A percentile compares a stretch with the other conserved stretches of the same genome.
These are phyloP conservation scores for Acrossocheilus wenchowensis DNA, from an alignment of 2,797 vertebrate species.

Conservation along the genomic window DNA sequence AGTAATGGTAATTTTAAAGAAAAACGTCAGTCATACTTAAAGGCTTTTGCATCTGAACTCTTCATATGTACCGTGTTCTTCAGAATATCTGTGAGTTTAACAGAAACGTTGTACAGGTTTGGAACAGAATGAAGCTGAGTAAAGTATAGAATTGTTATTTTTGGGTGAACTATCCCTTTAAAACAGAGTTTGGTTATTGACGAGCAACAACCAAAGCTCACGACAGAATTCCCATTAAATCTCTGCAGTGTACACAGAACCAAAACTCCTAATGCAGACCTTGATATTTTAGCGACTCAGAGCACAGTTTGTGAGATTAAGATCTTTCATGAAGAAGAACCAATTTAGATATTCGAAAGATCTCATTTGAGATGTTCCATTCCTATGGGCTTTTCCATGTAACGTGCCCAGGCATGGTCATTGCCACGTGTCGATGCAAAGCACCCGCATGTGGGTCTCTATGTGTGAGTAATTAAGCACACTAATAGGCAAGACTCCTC, in stretches of 20 bases:
- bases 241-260: too few species aligned
- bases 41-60: too few species aligned
- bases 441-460: conserved; percentile 40
- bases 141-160: not conserved
- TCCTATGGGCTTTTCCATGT: conserved; percentile 19
- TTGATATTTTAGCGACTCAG: not conserved
- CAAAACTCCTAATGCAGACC: not conserved
- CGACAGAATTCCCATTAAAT: not conserved
- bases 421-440: not conserved
- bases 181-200: not conserved
- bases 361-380: conserved; percentile 14
- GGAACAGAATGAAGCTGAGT: not conserved
- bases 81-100: not conserved
- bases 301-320: conserved; percentile 9
- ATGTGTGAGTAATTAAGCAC: conserved; percentile 57
- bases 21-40: too few species aligned
- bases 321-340: not conserved
- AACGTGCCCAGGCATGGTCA: not conserved
- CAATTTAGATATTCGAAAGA: conserved; percentile 21
- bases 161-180: not conserved
- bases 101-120: not conserved
- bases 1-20: too few species aligned
- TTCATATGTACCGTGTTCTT: too few species aligned
- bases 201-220: not conserved
- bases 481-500: conserved; percentile 56